Evolutionary conservation across 2,888 invertebrate genomes (phyloP), one percentile per base, ranked within the genome.

Genomic region (Rhimphoctona megacephalus): DNA sequence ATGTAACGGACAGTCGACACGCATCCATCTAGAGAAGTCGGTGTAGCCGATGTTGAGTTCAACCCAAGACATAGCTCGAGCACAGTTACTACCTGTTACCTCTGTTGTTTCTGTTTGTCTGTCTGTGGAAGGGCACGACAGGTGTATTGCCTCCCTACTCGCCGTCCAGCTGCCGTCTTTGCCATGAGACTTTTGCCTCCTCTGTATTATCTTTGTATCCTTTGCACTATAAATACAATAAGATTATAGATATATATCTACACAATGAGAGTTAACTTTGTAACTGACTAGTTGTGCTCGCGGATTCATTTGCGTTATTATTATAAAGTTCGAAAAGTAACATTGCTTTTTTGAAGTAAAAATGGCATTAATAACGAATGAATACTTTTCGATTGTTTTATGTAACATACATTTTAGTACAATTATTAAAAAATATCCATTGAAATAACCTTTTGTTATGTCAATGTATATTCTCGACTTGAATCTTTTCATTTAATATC

Each of bases 161-260:
- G 91, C 92, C 91, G 92, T 90, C 93, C 94, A 94, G 93, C 94
- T 93, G 94, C 93, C 90, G 88, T 89, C 90, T 91, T 88, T 88
- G 87, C 87, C 89, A 89, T 91, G 88, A 92, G 82, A 85, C 87
- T 85, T 85, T 82, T 83, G 76, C 80, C 64, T 77, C 66, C 61
- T 70, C 72, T 33, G 69, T 81, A 80, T 85, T 82, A 84, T 85
- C 79, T 79, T 85, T 85, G 69, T 66, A 85, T 84, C 76, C 67
- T 36, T 33, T 82, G 70, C 81, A 22, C 30, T 46, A 17, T 54
- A 73, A 46, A 39, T 25, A 52, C 46, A 30, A 64, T 78, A 70
- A 61, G 49, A 52, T 52, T 46, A 76, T 57, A 78, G 61, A 76
- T 76, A 54, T 54, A 52, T 19, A 39, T 17, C 25, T n/a, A 36